phyloP scores from a whole-genome alignment of 2,888 invertebrate genomes.

The Amiota communis region DNA sequence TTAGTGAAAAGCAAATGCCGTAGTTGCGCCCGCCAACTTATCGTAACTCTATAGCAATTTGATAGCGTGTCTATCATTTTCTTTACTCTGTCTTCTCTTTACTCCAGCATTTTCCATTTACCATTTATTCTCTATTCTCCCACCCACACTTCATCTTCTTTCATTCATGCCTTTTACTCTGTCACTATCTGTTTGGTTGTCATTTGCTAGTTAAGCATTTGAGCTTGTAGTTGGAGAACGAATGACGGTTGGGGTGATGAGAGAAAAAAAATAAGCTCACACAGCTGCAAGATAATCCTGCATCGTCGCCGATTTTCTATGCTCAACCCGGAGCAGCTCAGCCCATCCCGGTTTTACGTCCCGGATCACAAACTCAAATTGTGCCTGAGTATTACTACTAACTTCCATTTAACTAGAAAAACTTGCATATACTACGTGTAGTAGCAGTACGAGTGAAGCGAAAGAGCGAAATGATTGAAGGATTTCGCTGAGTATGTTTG shows the following conservation, averaged over 20 bases:
- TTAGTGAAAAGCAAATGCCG: not conserved
- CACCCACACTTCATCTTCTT: not conserved
- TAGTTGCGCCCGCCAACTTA: not conserved
- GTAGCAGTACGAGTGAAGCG: not conserved
- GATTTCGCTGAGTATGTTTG: conserved; percentile 24
- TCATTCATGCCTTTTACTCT: not conserved
- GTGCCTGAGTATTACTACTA: too few species aligned
- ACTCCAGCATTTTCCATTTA: not conserved
- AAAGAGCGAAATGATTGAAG: conserved; percentile 22
- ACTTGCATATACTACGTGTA: conserved; percentile 1
- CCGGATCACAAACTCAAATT: not conserved
- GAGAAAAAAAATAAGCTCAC: conserved; percentile 7
- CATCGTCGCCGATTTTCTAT: not conserved
- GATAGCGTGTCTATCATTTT: conserved; percentile 23
- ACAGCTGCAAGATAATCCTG: conserved; percentile 29
- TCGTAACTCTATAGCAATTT: conserved; percentile 16
- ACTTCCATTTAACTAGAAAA: not conserved
- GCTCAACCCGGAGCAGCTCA: not conserved
- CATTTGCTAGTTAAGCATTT: conserved; percentile 24
- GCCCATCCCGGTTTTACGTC: not conserved
- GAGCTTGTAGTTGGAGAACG: conserved; percentile 17
- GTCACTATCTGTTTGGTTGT: not conserved
- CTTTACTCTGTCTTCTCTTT: not conserved
- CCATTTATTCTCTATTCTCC: not conserved
- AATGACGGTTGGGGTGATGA: not conserved